Evolutionary conservation across 2,888 invertebrate species (phyloP), one percentile per base, ranked within the genome.

Genomic region (Vesta saturnalis): DNA sequence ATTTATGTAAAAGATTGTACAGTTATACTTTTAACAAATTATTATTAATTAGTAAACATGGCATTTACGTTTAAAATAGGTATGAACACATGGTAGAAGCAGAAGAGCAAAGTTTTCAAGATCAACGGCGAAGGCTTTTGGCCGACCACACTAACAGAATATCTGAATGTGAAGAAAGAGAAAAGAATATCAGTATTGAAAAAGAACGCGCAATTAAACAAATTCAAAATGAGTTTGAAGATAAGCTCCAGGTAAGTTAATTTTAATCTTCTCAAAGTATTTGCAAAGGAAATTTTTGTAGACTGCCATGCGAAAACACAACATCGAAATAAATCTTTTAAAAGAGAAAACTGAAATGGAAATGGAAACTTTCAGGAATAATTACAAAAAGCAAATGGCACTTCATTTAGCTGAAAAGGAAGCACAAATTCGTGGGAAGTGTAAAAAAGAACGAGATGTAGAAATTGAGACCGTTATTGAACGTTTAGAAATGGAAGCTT

Each of bases 401-500:
- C 73, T 86, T 22, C 80, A 87, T 8, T 83, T 93, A 60, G 87
- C 88, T 64, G 90, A 90, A 79, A 91, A 88, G 77, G 92, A 93
- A 82, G 85, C 86, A 64, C 87, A 88, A 74, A 89, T 94, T 76
- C 82, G 90, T 1, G 90, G 92, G 22, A 89, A 91, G 73, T 90
- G 89, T 79, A 89, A 90, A 79, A 86, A 86, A 58, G 94, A 94
- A 79, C 84, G 94, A 64, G 94, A 95, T 82, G 89, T 87, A 55
- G 94, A 94, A 84, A 92, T 94, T 61, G 94, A 94, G 80, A 84
- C 87, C 14, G 91, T 90, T 0, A 91, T 92, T 57, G 90, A 89
- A 75, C 87, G 89, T 66, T 85, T 93, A 78, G 91, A 92, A 73
- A 86, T 86, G 0, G 92, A 92, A 78, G 89, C 90, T 0, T 87